Conservation (phyloP, 2,113 vertebrate species). For the Aplodontia rufa region DNA sequence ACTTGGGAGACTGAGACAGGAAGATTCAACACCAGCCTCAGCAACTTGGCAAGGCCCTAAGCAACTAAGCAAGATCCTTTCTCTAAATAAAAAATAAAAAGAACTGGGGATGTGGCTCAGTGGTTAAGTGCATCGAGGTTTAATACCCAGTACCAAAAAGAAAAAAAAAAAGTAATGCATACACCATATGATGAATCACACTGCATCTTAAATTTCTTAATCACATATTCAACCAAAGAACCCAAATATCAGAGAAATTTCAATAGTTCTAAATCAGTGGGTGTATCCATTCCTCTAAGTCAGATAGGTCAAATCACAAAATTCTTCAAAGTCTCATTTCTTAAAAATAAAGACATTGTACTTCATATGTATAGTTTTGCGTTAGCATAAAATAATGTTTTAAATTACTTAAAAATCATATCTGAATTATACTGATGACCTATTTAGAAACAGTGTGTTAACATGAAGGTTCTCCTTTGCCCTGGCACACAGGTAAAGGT, state of each 20-base stretch:
- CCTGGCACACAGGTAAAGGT: background rate
- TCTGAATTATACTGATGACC: background rate
- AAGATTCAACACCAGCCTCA: too few species aligned
- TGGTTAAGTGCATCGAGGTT: too few species aligned
- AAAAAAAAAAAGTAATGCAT: too few species aligned
- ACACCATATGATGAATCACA: background rate
- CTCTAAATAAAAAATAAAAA: too few species aligned
- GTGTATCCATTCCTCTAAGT: background rate
- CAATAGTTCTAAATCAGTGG: background rate
- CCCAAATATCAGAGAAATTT: background rate
- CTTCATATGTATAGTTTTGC: background rate
- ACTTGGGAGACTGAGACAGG: too few species aligned
- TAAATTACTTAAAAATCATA: background rate
- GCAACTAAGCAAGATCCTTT: too few species aligned
- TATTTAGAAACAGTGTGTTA: background rate
- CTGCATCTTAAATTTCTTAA: background rate
- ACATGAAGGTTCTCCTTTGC: background rate
- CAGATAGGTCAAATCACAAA: background rate
- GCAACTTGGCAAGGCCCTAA: too few species aligned
- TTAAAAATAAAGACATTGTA: background rate
- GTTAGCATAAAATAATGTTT: background rate
- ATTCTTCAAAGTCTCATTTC: background rate
- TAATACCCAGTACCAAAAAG: too few species aligned
- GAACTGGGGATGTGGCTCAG: too few species aligned
- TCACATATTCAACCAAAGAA: background rate